Conservation (phyloP, 2,113 vertebrate genomes). For the Lycaon pictus region DNA sequence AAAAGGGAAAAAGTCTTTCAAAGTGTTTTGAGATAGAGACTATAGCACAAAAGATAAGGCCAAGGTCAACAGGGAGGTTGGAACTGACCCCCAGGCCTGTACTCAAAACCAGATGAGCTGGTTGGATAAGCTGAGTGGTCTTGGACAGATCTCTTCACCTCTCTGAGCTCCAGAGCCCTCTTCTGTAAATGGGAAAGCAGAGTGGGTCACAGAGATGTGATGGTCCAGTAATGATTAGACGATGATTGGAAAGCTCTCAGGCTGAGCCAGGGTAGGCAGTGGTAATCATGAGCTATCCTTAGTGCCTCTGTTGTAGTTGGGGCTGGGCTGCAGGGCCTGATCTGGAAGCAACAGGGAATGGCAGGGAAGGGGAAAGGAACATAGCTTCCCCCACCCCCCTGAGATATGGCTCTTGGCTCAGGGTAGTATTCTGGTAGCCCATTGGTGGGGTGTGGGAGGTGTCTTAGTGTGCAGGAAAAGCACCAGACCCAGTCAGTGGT, state of each 20-base stretch:
- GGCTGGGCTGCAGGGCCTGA: background rate
- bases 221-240: background rate
- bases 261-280: background rate
- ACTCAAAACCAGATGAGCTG: background rate
- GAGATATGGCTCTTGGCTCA: background rate
- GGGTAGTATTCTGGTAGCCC: background rate
- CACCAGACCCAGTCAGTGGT: background rate
- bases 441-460: background rate
- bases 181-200: background rate
- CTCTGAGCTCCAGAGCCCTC: background rate
- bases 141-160: background rate
- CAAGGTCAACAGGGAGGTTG: background rate
- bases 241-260: background rate
- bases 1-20: background rate
- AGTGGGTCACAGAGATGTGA: background rate
- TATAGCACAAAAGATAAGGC: background rate
- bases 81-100: too few species aligned
- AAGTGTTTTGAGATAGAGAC: constrained; percentile 10
- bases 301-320: background rate
- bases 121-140: background rate
- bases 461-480: background rate
- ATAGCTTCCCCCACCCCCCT: too few species aligned
- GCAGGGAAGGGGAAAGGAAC: background rate
- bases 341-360: background rate
- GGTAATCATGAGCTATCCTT: background rate